Percentiles rank a stretch among this genome's conserved stretches.
These are phyloP conservation scores for Argyresthia albistria DNA, from an alignment of 2,888 invertebrate genomes.

Conservation along the genomic window DNA sequence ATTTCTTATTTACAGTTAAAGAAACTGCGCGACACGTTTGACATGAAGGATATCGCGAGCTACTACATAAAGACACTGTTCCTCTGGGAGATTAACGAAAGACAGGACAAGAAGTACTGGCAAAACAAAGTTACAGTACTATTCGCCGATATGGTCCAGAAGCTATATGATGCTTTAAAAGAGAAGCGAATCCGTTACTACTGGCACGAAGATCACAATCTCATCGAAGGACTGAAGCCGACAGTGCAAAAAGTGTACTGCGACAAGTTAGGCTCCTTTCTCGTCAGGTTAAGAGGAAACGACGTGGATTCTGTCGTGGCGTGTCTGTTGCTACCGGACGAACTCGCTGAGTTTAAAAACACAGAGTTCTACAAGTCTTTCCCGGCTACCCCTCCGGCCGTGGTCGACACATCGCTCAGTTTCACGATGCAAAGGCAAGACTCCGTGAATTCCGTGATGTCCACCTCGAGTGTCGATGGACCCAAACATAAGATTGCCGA, in stretches of 20 bases:
- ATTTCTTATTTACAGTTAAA: constrained; percentile 52
- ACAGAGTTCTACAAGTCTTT: constrained; percentile 33
- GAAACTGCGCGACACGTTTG: constrained; percentile 58
- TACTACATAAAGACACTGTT: constrained; percentile 72
- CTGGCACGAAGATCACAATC: constrained; percentile 45
- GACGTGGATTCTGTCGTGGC: constrained; percentile 32
- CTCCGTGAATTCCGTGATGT: constrained; percentile 5
- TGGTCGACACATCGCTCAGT: neutral
- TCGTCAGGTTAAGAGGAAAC: constrained; percentile 39
- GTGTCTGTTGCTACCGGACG: constrained; percentile 31
- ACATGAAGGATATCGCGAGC: constrained; percentile 57
- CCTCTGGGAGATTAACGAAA: constrained; percentile 41
- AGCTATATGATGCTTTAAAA: constrained; percentile 31
- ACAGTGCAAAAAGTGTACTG: constrained; percentile 32
- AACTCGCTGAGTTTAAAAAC: constrained; percentile 31
- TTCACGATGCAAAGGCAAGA: constrained; percentile 2
- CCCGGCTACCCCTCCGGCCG: constrained; percentile 11
- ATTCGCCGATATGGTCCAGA: constrained; percentile 42
- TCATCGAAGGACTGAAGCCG: constrained; percentile 38
- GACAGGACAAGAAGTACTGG: constrained; percentile 42
- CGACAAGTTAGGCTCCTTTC: constrained; percentile 40
- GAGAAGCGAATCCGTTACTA: constrained; percentile 41
- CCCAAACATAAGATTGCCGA: constrained; percentile 19
- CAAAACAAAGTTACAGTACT: constrained; percentile 34
- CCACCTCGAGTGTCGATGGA: neutral